A percentile compares a stretch with the other conserved stretches of the same genome.
These are phyloP conservation scores for Laticauda colubrina DNA, from an alignment of 2,113 vertebrate species.

Conservation along the genomic window DNA sequence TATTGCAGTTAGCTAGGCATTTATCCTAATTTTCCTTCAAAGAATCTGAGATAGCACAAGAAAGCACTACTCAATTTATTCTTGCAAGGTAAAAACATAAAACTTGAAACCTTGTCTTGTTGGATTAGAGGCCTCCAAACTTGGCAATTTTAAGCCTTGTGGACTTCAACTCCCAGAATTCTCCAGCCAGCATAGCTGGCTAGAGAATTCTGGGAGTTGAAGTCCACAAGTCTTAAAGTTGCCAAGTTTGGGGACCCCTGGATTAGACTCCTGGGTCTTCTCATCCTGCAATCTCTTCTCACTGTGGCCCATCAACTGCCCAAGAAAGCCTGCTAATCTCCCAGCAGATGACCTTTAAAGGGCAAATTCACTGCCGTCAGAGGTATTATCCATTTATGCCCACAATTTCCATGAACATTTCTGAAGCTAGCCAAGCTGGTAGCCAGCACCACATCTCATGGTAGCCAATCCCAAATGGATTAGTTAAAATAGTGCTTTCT, in stretches of 20 bases:
- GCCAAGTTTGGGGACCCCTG: too few species aligned
- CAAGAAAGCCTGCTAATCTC: neutral
- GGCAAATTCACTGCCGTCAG: neutral
- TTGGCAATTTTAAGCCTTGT: too few species aligned
- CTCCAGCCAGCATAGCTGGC: too few species aligned
- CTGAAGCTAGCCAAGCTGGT: neutral
- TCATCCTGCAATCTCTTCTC: neutral
- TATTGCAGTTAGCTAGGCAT: neutral
- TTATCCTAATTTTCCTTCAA: neutral
- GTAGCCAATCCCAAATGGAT: neutral
- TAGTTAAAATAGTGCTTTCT: neutral
- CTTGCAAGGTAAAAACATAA: neutral
- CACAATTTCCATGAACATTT: neutral
- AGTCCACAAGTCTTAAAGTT: too few species aligned
- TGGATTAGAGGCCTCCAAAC: neutral
- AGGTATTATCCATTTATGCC: neutral
- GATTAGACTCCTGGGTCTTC: neutral
- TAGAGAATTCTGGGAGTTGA: too few species aligned
- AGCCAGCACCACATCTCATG: neutral
- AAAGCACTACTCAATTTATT: neutral
- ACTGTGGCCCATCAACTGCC: neutral
- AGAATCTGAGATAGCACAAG: neutral
- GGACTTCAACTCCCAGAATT: too few species aligned
- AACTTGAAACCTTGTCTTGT: neutral
- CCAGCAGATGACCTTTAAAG: neutral